Conservation (phyloP, 2,888 invertebrate species). For the Eurytoma adleriae region DNA sequence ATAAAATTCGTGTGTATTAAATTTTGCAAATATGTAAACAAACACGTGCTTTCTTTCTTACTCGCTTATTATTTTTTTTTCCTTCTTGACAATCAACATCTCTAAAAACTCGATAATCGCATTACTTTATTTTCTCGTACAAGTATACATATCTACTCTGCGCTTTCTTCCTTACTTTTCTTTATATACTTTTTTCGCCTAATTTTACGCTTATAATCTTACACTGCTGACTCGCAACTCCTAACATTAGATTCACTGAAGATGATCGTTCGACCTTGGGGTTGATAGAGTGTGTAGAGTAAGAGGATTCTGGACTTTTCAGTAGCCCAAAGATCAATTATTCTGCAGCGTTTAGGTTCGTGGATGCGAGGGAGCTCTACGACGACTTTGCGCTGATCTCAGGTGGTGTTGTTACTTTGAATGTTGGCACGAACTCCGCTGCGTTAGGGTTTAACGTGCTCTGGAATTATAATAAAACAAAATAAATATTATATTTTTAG, state of each 20-base stretch:
- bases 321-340: slow-evolving; percentile 60
- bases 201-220: slow-evolving; percentile 56
- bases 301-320: slow-evolving; percentile 63
- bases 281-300: slow-evolving; percentile 39
- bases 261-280: slow-evolving; percentile 63
- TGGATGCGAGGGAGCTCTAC: slow-evolving; percentile 67
- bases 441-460: slow-evolving; percentile 90
- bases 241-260: slow-evolving; percentile 65
- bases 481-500: background rate
- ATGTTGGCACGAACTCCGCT: slow-evolving; percentile 87
- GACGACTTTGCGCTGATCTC: slow-evolving; percentile 72
- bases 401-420: slow-evolving; percentile 67
- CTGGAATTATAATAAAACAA: slow-evolving; percentile 69
- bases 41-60: slow-evolving; percentile 58
- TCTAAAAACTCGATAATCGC: slow-evolving; percentile 53
- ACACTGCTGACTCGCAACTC: slow-evolving; percentile 63
- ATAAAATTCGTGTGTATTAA: slow-evolving; percentile 43
- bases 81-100: slow-evolving; percentile 46
- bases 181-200: slow-evolving; percentile 27
- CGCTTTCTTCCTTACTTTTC: slow-evolving; percentile 51
- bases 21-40: slow-evolving; percentile 52
- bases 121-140: slow-evolving; percentile 38
- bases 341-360: slow-evolving; percentile 10
- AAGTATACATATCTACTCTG: slow-evolving; percentile 55
- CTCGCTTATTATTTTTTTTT: slow-evolving; percentile 36